Evolutionary conservation across 2,797 vertebrate species (phyloP).

Genomic region (Malacoraja senta): DNA sequence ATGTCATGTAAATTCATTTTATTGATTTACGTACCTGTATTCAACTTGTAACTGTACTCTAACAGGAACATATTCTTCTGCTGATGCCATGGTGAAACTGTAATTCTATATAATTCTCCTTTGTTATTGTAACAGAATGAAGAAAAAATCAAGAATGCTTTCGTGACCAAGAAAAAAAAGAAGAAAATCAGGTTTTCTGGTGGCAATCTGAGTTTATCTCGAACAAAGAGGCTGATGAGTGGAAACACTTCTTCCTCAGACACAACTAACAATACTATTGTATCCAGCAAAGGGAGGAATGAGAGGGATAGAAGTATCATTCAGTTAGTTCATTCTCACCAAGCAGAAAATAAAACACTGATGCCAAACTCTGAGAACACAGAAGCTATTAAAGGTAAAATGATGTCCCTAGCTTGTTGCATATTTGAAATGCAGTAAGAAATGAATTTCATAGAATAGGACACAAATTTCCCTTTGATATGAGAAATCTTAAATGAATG

Average conservation of each 20-base stretch:
- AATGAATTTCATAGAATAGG: neutral
- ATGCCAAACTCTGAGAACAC: neutral
- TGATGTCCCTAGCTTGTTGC: neutral
- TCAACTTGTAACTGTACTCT: neutral
- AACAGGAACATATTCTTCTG: neutral
- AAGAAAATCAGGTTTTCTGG: neutral
- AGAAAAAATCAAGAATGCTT: neutral
- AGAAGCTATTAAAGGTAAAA: constrained; percentile 1
- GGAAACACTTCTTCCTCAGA: neutral
- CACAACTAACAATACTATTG: neutral
- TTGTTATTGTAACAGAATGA: constrained; percentile 12
- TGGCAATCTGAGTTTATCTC: neutral
- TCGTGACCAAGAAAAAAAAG: constrained; percentile 9
- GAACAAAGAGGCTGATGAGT: neutral
- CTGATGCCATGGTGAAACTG: neutral
- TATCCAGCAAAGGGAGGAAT: neutral
- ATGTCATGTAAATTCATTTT: neutral
- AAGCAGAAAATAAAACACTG: neutral
- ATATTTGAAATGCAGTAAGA: neutral
- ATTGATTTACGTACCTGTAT: neutral
- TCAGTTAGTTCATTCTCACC: neutral
- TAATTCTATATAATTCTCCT: neutral
- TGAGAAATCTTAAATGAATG: neutral
- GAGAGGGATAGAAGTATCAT: neutral
- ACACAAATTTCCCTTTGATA: neutral